A percentile compares a stretch with the other conserved stretches of the same genome.
Evolutionary conservation across 35 echinoderm and acorn worm genomes (phyloP).

Genomic region (Patiria miniata): DNA sequence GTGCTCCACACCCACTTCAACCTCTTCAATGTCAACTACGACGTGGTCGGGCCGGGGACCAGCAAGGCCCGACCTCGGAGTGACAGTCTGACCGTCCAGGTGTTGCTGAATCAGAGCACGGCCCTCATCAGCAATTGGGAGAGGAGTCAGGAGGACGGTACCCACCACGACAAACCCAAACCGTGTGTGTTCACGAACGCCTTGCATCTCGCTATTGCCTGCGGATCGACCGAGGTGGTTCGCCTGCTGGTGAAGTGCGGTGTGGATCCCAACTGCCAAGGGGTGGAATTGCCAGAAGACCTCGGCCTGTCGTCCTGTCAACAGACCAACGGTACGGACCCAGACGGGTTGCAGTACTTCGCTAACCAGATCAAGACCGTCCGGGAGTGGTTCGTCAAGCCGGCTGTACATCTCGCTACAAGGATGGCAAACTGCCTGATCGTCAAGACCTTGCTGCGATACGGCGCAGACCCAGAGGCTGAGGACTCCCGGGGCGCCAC

Average conservation of each 20-base stretch:
- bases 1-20: constrained; percentile 54
- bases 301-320: not conserved
- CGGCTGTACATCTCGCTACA: constrained; percentile 47
- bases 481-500: constrained; percentile 36
- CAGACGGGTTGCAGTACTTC: constrained; percentile 28
- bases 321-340: not conserved
- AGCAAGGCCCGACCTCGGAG: constrained; percentile 38
- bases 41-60: constrained; percentile 21
- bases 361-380: constrained; percentile 35
- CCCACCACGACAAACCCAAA: constrained; percentile 30
- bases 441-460: constrained; percentile 49
- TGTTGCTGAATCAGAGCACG: constrained; percentile 54
- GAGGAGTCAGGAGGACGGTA: constrained; percentile 2
- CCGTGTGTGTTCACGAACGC: constrained; percentile 53
- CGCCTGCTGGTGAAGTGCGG: constrained; percentile 52
- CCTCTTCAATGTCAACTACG: constrained; percentile 57
- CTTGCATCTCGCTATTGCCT: constrained; percentile 51
- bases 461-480: constrained; percentile 53
- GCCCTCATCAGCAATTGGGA: constrained; percentile 55
- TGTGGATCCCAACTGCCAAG: constrained; percentile 47
- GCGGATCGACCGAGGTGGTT: constrained; percentile 58
- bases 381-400: constrained; percentile 37
- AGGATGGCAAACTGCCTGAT: constrained; percentile 48
- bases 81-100: constrained; percentile 57
- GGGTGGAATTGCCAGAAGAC: not conserved